phyloP scores from a whole-genome alignment of 1,140 invertebrate species.

The Carposina sasakii region DNA sequence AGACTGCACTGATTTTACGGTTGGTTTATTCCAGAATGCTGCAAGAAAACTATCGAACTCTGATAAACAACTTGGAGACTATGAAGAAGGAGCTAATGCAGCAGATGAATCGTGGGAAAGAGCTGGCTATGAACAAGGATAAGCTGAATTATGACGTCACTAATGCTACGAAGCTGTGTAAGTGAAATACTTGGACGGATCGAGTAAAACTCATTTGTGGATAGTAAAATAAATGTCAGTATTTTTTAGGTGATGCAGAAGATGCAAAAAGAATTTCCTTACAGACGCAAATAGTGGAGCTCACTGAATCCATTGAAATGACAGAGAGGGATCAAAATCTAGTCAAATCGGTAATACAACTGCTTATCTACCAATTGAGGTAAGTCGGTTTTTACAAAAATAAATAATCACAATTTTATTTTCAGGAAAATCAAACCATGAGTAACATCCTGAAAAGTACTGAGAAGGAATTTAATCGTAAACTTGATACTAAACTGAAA shows the following conservation, averaged over 20 bases:
- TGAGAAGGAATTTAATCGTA: constrained; percentile 71
- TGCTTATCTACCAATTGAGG: neutral
- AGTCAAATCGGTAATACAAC: constrained; percentile 43
- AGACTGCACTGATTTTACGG: neutral
- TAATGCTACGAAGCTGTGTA: constrained; percentile 52
- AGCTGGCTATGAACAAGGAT: constrained; percentile 74
- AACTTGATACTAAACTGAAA: constrained; percentile 69
- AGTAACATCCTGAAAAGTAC: constrained; percentile 53
- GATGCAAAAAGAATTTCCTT: constrained; percentile 51
- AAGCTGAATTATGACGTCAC: constrained; percentile 74
- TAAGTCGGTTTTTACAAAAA: neutral
- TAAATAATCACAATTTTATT: constrained; percentile 5
- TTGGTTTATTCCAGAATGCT: constrained; percentile 29
- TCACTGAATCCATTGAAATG: constrained; percentile 72
- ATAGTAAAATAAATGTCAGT: no score
- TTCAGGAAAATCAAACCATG: constrained; percentile 67
- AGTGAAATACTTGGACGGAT: constrained; percentile 21
- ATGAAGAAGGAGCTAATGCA: constrained; percentile 76
- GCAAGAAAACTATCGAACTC: constrained; percentile 72
- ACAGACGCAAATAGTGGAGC: constrained; percentile 71
- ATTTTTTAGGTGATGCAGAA: constrained; percentile 44
- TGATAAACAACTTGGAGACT: constrained; percentile 72
- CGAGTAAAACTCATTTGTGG: no score
- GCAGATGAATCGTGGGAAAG: constrained; percentile 79
- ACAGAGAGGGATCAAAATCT: constrained; percentile 74